Conservation (phyloP, 2,797 vertebrate species). For the Protosalanx chinensis region DNA sequence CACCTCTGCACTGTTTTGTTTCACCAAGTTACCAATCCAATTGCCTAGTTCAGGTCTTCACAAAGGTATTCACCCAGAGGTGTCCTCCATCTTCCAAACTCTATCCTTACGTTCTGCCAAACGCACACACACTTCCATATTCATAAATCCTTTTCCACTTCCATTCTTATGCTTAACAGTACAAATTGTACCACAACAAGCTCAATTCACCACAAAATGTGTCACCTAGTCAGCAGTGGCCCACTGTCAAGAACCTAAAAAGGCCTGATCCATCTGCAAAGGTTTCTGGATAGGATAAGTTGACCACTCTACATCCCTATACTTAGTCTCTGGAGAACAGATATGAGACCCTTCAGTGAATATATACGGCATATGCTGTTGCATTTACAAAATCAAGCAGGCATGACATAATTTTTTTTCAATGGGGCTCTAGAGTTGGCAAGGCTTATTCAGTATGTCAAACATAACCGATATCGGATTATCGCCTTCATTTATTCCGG, state of each 20-base stretch:
- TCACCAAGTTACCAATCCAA: constrained; percentile 28
- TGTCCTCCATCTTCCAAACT: constrained; percentile 47
- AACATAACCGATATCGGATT: constrained; percentile 46
- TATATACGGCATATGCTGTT: constrained; percentile 10
- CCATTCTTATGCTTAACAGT: background rate
- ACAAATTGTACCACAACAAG: background rate
- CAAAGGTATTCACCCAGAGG: constrained; percentile 29
- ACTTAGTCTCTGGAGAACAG: constrained; percentile 34
- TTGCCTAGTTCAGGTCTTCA: constrained; percentile 30
- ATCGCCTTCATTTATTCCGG: constrained; percentile 62
- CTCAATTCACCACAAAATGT: background rate
- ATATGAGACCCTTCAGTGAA: constrained; percentile 43
- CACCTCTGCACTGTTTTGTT: background rate
- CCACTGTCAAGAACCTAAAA: too few relatives aligned
- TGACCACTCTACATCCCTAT: constrained; percentile 32
- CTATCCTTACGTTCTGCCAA: constrained; percentile 35
- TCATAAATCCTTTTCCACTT: constrained; percentile 24
- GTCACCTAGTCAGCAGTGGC: background rate
- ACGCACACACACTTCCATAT: constrained; percentile 39
- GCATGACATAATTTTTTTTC: constrained; percentile 51
- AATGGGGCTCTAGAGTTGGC: constrained; percentile 51
- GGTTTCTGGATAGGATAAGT: background rate
- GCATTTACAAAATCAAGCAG: constrained; percentile 49
- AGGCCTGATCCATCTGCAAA: background rate
- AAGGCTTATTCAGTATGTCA: constrained; percentile 13